These are phyloP conservation scores for Enoplosus armatus DNA, from an alignment of 2,797 vertebrate genomes.

Conservation along the genomic window DNA sequence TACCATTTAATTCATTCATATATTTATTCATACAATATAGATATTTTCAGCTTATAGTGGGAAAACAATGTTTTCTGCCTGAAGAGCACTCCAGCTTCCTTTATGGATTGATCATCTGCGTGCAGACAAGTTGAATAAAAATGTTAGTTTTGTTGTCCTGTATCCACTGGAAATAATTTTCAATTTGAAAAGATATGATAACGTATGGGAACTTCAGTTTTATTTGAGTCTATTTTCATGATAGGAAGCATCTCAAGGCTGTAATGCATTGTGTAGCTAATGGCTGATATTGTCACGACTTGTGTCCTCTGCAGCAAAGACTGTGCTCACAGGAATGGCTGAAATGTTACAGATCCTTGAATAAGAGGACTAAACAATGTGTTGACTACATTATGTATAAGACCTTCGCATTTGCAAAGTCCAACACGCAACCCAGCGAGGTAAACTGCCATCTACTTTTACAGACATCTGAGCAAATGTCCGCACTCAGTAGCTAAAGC, in stretches of 20 bases:
- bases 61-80: neutral
- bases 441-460: neutral
- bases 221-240: conserved; percentile 5
- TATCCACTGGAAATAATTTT: neutral
- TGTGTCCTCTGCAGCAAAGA: neutral
- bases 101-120: neutral
- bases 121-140: neutral
- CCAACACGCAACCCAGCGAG: neutral
- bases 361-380: conserved; percentile 7
- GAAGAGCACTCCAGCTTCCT: neutral
- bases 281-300: neutral
- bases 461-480: conserved; percentile 9
- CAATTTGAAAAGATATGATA: neutral
- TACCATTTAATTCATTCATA: neutral
- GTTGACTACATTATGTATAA: neutral
- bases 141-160: neutral
- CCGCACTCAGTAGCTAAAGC: neutral
- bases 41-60: neutral
- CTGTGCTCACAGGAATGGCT: neutral
- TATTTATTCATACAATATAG: neutral
- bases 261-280: neutral
- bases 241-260: conserved; percentile 12
- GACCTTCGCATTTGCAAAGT: neutral
- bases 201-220: neutral
- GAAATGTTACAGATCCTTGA: neutral